These are phyloP conservation scores for Platorchestia sp. DNA, from an alignment of 1,140 invertebrate genomes.

Conservation along the genomic window DNA sequence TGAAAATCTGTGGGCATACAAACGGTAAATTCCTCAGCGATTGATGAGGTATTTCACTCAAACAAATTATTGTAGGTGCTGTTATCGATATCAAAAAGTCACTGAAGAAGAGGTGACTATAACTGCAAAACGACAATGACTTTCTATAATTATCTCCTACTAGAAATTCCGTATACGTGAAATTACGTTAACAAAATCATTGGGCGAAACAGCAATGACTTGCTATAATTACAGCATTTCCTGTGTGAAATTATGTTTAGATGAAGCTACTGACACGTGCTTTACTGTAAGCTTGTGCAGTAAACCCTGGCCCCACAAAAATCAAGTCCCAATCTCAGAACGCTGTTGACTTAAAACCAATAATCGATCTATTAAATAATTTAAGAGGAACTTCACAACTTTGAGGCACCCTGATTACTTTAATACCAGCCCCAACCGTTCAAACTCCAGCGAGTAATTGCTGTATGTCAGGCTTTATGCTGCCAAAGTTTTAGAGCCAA, in stretches of 20 bases:
- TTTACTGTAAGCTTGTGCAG: too few relatives aligned
- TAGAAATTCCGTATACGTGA: too few relatives aligned
- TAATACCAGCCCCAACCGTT: neutral
- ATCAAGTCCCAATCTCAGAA: neutral
- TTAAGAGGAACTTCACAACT: neutral
- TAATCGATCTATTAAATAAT: conserved; percentile 10
- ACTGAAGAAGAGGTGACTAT: neutral
- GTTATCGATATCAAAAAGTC: neutral
- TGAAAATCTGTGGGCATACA: neutral
- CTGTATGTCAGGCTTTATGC: neutral
- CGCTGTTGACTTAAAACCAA: neutral
- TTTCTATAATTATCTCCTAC: neutral
- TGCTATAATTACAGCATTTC: neutral
- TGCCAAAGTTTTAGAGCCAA: neutral
- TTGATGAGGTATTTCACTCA: neutral
- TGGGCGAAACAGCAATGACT: neutral
- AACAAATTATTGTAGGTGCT: too few relatives aligned
- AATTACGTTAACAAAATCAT: too few relatives aligned
- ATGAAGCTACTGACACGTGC: neutral
- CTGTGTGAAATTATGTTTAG: neutral
- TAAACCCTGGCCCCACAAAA: neutral
- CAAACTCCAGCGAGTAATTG: neutral
- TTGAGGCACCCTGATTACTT: neutral
- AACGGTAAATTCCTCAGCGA: neutral
- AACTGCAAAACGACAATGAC: neutral